Evolutionary conservation across 2,113 vertebrate species (phyloP).

Genomic region (Chloropsis hardwickii): DNA sequence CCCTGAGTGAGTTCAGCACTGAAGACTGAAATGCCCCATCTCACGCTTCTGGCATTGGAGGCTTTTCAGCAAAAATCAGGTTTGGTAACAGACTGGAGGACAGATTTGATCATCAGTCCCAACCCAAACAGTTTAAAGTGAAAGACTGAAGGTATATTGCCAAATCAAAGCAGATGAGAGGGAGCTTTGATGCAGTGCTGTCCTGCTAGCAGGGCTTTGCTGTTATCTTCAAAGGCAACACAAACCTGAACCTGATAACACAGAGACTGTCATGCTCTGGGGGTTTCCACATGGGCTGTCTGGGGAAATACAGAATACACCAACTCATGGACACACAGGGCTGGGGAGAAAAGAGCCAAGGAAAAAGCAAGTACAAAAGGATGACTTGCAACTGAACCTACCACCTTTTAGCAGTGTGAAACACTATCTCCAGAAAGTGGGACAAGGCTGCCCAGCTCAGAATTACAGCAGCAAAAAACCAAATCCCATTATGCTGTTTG

Average conservation of each 20-base stretch:
- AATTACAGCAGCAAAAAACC: background rate
- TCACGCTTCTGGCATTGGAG: background rate
- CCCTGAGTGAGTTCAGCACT: background rate
- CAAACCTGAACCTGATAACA: background rate
- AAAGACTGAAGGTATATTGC: background rate
- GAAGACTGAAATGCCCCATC: background rate
- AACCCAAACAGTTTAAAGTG: background rate
- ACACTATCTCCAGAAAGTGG: background rate
- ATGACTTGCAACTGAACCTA: background rate
- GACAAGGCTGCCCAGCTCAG: background rate
- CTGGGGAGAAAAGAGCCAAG: background rate
- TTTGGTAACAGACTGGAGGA: constrained; percentile 10
- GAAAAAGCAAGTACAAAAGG: background rate
- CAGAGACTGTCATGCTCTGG: background rate
- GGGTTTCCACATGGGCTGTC: background rate
- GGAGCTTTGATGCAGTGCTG: background rate
- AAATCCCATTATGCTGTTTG: background rate
- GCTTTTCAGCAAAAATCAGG: background rate
- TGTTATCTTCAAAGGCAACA: background rate
- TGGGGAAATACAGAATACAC: background rate
- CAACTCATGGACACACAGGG: background rate
- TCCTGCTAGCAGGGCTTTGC: background rate
- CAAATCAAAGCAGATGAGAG: background rate
- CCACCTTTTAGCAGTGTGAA: background rate
- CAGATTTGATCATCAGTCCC: constrained; percentile 24